phyloP scores from a whole-genome alignment of 2,113 vertebrate genomes.

The Henicopernis longicauda region DNA sequence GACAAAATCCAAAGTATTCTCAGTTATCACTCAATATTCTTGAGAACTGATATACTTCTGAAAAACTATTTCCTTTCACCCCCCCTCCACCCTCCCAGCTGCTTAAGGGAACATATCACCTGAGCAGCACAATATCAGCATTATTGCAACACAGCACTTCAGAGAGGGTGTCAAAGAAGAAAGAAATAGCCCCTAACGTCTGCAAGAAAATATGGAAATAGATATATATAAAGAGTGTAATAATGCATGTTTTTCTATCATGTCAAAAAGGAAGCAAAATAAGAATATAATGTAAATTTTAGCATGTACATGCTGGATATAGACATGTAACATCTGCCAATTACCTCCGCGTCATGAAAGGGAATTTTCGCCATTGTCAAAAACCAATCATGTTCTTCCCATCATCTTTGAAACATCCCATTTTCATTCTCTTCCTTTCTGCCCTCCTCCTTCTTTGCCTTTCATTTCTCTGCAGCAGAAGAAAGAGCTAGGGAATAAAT shows the following conservation, averaged over 20 bases:
- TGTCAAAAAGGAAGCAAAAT: background rate
- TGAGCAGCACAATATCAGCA: background rate
- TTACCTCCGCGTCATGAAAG: background rate
- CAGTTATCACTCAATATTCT: background rate
- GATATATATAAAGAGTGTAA: background rate
- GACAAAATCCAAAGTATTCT: background rate
- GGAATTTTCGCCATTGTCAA: background rate
- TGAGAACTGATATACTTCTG: background rate
- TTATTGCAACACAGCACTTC: background rate
- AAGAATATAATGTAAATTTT: background rate
- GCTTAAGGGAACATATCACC: background rate
- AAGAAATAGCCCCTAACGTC: background rate
- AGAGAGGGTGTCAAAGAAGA: background rate
- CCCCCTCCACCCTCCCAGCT: background rate
- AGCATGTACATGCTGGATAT: background rate
- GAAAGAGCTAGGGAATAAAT: conserved; percentile 29
- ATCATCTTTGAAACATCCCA: background rate
- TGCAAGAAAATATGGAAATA: background rate
- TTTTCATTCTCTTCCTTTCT: background rate
- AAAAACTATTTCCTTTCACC: background rate
- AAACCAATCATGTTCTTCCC: background rate
- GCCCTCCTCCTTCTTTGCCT: background rate
- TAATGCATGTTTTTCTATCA: background rate
- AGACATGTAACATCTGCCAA: background rate
- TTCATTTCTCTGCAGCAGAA: background rate